Percentiles rank a stretch among this genome's conserved stretches.
Evolutionary conservation across 2,797 vertebrate species (phyloP).

Genomic region (Mallotus villosus): DNA sequence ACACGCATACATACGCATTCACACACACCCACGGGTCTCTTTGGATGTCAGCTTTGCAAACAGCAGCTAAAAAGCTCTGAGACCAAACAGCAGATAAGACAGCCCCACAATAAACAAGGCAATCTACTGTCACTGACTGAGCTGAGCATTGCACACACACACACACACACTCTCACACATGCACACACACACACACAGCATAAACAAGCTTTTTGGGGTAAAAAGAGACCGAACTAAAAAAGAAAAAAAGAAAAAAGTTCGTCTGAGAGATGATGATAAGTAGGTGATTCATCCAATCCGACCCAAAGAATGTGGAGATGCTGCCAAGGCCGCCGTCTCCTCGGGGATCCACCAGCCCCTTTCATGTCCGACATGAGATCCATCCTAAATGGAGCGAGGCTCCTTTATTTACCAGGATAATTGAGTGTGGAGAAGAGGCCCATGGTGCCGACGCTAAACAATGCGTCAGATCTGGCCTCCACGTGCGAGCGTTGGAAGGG

Average conservation of each 20-base stretch:
- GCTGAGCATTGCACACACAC: constrained; percentile 37
- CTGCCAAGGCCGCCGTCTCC: constrained; percentile 24
- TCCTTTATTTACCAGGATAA: constrained; percentile 70
- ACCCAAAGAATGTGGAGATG: background rate
- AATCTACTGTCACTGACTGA: constrained; percentile 45
- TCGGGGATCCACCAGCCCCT: constrained; percentile 57
- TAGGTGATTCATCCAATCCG: constrained; percentile 37
- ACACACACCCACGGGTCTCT: constrained; percentile 30
- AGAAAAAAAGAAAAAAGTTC: constrained; percentile 16
- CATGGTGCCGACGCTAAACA: constrained; percentile 64
- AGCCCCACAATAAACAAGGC: constrained; percentile 48
- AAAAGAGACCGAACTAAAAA: no score
- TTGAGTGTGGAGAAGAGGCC: constrained; percentile 59
- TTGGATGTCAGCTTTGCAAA: constrained; percentile 61
- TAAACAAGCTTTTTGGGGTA: background rate
- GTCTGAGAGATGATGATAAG: background rate
- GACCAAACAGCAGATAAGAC: constrained; percentile 65
- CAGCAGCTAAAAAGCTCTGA: constrained; percentile 34
- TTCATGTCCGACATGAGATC: constrained; percentile 74
- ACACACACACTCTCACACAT: constrained; percentile 14
- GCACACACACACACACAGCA: constrained; percentile 6
- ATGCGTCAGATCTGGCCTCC: constrained; percentile 69
- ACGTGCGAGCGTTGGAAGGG: constrained; percentile 69
- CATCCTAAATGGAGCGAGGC: constrained; percentile 71
- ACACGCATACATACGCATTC: no score